Base-by-base conservation (phyloP, 2,113 vertebrate species). In the Silurus asotus region DNA sequence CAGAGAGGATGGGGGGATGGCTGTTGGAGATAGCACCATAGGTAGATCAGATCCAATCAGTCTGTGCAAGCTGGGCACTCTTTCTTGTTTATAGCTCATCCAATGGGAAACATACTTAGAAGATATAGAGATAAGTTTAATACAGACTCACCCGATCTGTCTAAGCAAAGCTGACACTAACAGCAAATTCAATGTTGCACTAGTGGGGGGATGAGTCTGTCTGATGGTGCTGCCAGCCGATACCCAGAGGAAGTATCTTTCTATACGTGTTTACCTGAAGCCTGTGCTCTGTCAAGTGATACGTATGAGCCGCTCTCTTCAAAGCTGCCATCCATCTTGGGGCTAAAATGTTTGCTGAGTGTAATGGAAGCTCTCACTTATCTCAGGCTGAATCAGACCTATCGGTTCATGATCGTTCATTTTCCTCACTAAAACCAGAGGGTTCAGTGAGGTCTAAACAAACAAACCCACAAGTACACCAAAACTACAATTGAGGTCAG, bases 271-370 rank as follows among this genome's bases (percentile, higher is more conserved):
- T 72, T 69, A 81, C 67, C 78, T 84, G 79, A 87, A 82, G 48
- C 56, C 79, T 85, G 69, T 83, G 65, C 75, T 77, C 80, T 20
- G 76, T 65, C 45, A 86, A 87, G 78, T 64, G 86, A 87, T 89
- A 67, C 69, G 51, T 81, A 79, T 81, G 80, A 84, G 80, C 61
- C 82, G 61, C 70, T 75, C 51, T 83, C 86, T 86, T 85, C 86
- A 90, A 88, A 89, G 86, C 49, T 8, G 20, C 51, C 87, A 88
- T 88, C 67, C 65, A 85, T 91, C 89, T 81, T 75, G 48, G 51
- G 80, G 14, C 64, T 85, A 86, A 83, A 91, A 10, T 94, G 93
- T 95, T 94, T 95, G 92, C 91, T 91, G 90, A 93, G 91, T 91
- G 93, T 92, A 93, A 93, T 91, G 89, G 88, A 70, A 92, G 86